phyloP scores from a whole-genome alignment of 2,888 invertebrate species.

The Erebia ligea region DNA sequence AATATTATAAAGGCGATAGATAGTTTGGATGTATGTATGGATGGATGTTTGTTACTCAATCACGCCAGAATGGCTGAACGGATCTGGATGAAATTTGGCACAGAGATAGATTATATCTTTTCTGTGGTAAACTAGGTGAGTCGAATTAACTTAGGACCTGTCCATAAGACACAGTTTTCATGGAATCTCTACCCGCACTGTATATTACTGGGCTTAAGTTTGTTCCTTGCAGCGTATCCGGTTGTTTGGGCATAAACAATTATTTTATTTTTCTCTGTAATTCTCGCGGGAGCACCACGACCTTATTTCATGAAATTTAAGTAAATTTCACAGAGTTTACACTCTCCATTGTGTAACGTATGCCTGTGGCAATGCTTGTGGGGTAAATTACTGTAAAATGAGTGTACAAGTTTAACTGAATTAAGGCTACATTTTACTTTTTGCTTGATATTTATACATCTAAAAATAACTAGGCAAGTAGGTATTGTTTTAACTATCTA shows the following conservation, averaged over 20 bases:
- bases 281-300: conserved; percentile 29
- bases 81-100: background rate
- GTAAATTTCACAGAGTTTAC: conserved; percentile 3
- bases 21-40: too few relatives aligned
- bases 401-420: background rate
- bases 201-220: conserved; percentile 34
- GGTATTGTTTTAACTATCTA: too few relatives aligned
- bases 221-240: conserved; percentile 42
- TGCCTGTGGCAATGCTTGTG: background rate
- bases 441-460: background rate
- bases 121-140: background rate
- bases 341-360: conserved; percentile 9
- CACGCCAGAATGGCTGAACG: too few relatives aligned
- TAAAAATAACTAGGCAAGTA: too few relatives aligned
- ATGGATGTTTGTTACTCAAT: too few relatives aligned
- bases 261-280: conserved; percentile 36
- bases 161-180: background rate
- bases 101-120: background rate
- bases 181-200: conserved; percentile 39
- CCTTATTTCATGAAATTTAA: conserved; percentile 26
- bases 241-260: conserved; percentile 41
- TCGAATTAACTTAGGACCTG: background rate
- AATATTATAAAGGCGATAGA: too few relatives aligned
- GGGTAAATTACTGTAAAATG: background rate
- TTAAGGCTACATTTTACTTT: background rate